A percentile compares a stretch with the other conserved stretches of the same genome.
Conservation (phyloP, 2,888 invertebrate genomes). For the Leptinotarsa rubiginosa region DNA sequence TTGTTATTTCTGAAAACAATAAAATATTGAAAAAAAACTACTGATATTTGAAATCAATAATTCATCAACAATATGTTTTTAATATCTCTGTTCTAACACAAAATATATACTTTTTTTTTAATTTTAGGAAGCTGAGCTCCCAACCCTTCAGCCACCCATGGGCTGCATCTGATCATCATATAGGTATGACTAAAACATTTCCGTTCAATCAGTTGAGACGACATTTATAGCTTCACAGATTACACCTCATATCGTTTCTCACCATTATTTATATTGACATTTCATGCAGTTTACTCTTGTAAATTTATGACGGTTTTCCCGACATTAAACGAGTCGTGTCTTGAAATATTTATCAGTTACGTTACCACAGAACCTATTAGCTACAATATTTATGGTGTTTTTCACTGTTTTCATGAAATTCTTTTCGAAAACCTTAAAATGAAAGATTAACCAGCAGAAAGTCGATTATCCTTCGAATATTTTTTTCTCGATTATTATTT, state of each 20-base stretch:
- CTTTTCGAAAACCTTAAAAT: not conserved
- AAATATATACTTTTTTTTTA: too few species aligned
- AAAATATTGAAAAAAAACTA: too few species aligned
- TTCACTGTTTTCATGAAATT: not conserved
- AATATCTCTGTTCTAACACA: too few species aligned
- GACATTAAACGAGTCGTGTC: slow-evolving; percentile 15
- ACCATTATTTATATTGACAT: slow-evolving; percentile 18
- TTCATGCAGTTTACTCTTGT: slow-evolving; percentile 15
- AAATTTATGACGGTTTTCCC: slow-evolving; percentile 22
- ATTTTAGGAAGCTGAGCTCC: too few species aligned
- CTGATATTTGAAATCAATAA: too few species aligned
- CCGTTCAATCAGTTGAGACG: not conserved
- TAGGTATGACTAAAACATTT: not conserved
- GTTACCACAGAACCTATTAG: slow-evolving; percentile 1
- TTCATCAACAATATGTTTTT: too few species aligned
- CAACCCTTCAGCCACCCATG: not conserved
- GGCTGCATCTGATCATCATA: not conserved
- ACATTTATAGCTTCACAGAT: not conserved
- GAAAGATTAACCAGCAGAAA: too few species aligned
- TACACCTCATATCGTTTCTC: slow-evolving; percentile 27
- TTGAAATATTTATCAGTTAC: slow-evolving; percentile 12
- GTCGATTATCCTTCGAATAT: too few species aligned
- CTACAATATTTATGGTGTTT: not conserved
- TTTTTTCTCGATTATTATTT: too few species aligned
- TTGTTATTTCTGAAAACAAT: too few species aligned